Percentiles rank a stretch among this genome's conserved stretches.
Conservation (phyloP, 92 coral and sea anemone species). For the Galaxea fascicularis region DNA sequence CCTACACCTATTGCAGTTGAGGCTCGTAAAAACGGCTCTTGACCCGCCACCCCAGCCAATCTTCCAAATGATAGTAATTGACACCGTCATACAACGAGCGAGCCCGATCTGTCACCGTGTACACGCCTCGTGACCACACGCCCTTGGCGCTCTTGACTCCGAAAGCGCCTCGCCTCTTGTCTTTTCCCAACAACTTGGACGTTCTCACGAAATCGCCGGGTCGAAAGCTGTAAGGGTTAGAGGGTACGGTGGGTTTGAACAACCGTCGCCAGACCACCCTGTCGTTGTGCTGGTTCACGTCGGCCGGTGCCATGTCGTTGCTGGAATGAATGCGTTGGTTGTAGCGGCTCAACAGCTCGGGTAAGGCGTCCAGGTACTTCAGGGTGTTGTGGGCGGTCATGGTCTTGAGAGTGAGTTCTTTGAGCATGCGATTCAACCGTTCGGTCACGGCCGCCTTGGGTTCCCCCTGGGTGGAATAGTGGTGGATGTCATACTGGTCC, state of each 20-base stretch:
- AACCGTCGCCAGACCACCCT: conserved; percentile 28
- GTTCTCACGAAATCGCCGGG: conserved; percentile 38
- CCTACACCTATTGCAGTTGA: neutral
- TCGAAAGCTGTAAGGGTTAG: conserved; percentile 19
- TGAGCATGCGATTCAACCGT: conserved; percentile 31
- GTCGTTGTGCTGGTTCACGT: neutral
- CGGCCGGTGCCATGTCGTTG: neutral
- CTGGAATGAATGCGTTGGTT: neutral
- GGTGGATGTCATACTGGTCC: conserved; percentile 22
- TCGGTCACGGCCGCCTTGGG: conserved; percentile 35
- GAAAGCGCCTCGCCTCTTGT: neutral
- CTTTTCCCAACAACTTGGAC: too few species aligned
- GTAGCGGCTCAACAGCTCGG: too few species aligned
- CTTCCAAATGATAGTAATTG: neutral
- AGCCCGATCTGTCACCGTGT: neutral
- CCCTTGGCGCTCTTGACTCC: neutral
- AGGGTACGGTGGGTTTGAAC: too few species aligned
- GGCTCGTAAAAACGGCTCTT: conserved; percentile 1
- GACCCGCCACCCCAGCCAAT: neutral
- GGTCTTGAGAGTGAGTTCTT: conserved; percentile 5
- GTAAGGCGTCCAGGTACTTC: too few species aligned
- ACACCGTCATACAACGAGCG: neutral
- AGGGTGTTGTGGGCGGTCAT: conserved; percentile 25
- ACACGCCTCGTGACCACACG: neutral
- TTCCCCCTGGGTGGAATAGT: conserved; percentile 27